Evolutionary conservation across 2,113 vertebrate species (phyloP).

Genomic region (Camelus bactrianus): DNA sequence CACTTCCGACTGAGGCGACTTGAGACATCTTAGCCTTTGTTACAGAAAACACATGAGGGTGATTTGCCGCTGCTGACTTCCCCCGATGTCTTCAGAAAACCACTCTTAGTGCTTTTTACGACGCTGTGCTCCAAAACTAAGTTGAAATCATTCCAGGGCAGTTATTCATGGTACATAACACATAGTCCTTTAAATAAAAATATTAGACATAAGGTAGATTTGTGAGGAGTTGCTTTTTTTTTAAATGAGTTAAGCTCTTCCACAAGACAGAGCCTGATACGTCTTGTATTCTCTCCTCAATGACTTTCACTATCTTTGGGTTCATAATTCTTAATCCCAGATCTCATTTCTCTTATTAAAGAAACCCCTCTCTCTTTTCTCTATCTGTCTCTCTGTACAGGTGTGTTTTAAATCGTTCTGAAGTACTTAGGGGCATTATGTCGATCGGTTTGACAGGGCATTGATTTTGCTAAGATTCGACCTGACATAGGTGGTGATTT

Average conservation of each 20-base stretch:
- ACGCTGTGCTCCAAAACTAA: not conserved
- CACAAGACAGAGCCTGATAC: not conserved
- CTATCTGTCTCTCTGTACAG: not conserved
- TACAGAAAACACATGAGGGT: not conserved
- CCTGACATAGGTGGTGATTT: conserved; percentile 7
- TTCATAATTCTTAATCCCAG: not conserved
- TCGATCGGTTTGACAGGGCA: conserved; percentile 42
- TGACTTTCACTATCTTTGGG: not conserved
- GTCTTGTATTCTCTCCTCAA: not conserved
- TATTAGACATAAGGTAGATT: not conserved
- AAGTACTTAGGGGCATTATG: not conserved
- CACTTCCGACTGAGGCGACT: not conserved
- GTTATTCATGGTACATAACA: accelerated
- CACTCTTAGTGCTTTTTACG: not conserved
- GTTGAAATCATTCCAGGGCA: not conserved
- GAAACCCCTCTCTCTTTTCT: not conserved
- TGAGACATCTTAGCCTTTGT: not conserved
- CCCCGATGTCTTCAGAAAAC: not conserved
- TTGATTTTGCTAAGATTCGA: conserved; percentile 58
- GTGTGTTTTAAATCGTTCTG: conserved; percentile 32
- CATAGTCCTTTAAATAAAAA: not conserved
- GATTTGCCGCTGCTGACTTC: not conserved
- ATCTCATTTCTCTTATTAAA: conserved; percentile 14
- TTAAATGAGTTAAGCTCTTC: not conserved
- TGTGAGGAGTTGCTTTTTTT: not conserved